A percentile compares a stretch with the other conserved stretches of the same genome.
Conservation (phyloP, 2,888 invertebrate species). For the Ethmia dodecea region DNA sequence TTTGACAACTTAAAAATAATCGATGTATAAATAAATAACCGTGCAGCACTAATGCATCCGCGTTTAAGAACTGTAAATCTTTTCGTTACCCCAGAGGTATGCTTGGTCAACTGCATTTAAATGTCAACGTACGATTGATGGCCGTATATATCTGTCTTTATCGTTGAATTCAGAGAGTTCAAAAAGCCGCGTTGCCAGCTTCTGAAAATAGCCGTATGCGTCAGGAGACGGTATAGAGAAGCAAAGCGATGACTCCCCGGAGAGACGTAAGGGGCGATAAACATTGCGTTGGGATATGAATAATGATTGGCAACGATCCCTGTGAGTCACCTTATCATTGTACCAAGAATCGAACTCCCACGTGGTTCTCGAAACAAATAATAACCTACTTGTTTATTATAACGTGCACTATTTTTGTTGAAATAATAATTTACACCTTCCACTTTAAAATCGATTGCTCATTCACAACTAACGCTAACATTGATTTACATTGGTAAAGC, state of each 20-base stretch:
- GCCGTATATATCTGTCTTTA: conserved; percentile 19
- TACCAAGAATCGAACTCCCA: conserved; percentile 28
- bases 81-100: background rate
- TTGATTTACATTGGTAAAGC: too few species aligned
- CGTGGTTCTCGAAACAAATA: conserved; percentile 27
- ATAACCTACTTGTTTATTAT: too few species aligned
- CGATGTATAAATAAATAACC: background rate
- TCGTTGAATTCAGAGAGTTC: conserved; percentile 30
- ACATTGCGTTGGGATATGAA: conserved; percentile 44
- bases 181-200: conserved; percentile 27
- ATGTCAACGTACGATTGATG: conserved; percentile 10
- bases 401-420: too few species aligned
- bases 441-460: too few species aligned
- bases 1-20: conserved; percentile 27
- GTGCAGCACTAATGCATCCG: too few species aligned
- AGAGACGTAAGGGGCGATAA: conserved; percentile 49
- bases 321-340: conserved; percentile 36
- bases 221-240: conserved; percentile 44
- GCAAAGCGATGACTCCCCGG: conserved; percentile 50
- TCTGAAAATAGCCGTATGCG: conserved; percentile 59
- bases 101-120: conserved; percentile 9
- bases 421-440: too few species aligned
- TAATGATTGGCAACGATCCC: conserved; percentile 59
- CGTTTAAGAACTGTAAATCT: background rate
- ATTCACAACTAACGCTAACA: too few species aligned